Evolutionary conservation across 2,113 vertebrate genomes (phyloP).

Genomic region (Podilymbus podiceps): DNA sequence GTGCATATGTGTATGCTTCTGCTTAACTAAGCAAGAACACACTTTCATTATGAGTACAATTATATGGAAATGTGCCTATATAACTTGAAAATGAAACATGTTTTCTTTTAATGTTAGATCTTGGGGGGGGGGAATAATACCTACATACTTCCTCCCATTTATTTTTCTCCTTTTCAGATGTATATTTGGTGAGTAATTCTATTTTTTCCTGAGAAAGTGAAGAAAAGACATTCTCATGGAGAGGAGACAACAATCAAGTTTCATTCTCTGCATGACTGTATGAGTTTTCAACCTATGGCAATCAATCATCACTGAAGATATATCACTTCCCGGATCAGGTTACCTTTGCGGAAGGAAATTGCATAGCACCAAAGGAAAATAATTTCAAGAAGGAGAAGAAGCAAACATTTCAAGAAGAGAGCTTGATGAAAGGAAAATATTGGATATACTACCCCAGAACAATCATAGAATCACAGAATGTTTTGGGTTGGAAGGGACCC

Average conservation of each 20-base stretch:
- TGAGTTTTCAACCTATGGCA: background rate
- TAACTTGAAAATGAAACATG: background rate
- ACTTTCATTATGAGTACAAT: background rate
- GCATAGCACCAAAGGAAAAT: background rate
- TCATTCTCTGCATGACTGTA: background rate
- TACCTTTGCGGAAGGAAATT: background rate
- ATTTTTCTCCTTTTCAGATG: background rate
- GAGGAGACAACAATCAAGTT: background rate
- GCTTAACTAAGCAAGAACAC: background rate
- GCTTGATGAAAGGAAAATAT: background rate
- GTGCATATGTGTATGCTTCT: background rate
- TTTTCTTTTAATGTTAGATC: background rate
- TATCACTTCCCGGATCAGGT: background rate
- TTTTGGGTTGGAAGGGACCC: too few relatives aligned
- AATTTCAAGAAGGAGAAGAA: background rate
- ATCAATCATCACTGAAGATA: background rate
- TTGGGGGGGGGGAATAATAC: background rate
- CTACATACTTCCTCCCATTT: background rate
- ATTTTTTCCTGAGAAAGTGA: background rate
- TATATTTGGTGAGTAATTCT: background rate
- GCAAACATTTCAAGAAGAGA: background rate
- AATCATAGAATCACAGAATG: background rate
- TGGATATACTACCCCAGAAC: background rate
- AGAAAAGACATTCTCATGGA: background rate
- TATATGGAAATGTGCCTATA: background rate